These are phyloP conservation scores for Bubo scandiacus DNA, from an alignment of 2,113 vertebrate genomes.

Conservation along the genomic window DNA sequence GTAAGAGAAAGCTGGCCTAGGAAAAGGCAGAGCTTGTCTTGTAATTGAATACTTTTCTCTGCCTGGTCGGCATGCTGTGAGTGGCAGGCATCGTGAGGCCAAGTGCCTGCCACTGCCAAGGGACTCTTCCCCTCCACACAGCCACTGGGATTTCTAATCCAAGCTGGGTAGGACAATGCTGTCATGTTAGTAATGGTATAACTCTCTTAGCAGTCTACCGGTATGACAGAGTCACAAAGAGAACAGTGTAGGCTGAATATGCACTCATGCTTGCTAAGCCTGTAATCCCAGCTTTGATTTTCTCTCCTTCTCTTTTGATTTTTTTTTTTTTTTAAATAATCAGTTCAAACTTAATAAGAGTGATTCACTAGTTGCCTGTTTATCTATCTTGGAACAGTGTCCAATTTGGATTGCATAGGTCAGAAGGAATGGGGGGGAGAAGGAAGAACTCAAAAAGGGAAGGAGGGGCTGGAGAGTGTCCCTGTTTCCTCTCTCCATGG, in stretches of 20 bases:
- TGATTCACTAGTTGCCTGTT: conserved; percentile 41
- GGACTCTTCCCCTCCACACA: conserved; percentile 1
- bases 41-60: conserved; percentile 40
- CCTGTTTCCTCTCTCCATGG: background rate
- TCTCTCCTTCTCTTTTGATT: conserved; percentile 8
- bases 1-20: conserved; percentile 15
- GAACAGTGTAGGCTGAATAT: conserved; percentile 64
- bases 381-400: background rate
- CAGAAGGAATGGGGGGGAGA: background rate
- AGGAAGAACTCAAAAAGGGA: background rate
- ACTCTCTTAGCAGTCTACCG: conserved; percentile 57
- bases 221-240: conserved; percentile 62
- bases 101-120: conserved; percentile 40
- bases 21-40: conserved; percentile 23
- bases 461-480: background rate
- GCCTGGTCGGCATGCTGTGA: background rate
- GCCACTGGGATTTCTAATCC: conserved; percentile 55
- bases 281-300: conserved; percentile 64
- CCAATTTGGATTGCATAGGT: background rate
- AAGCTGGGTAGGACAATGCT: conserved; percentile 57
- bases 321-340: background rate
- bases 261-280: conserved; percentile 56
- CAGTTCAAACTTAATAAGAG: conserved; percentile 36
- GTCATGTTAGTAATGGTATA: conserved; percentile 64
- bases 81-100: conserved; percentile 12